phyloP scores from a whole-genome alignment of 1,140 invertebrate genomes.

The Mizuhopecten yessoensis region DNA sequence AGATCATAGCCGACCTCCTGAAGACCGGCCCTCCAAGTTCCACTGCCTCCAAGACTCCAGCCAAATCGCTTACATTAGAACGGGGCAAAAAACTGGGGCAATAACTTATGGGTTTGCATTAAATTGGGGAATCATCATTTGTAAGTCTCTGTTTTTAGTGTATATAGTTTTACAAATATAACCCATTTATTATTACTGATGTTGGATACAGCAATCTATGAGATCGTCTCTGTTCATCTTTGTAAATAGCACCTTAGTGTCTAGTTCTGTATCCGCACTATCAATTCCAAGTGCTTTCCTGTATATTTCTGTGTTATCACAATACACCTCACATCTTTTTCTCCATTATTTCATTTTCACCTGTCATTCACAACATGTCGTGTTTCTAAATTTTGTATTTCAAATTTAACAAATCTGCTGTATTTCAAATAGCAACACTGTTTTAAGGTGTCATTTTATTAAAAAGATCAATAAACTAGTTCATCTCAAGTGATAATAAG shows the following conservation, averaged over 20 bases:
- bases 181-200: neutral
- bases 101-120: neutral
- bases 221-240: neutral
- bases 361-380: too few relatives aligned
- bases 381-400: too few relatives aligned
- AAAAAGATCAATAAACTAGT: too few relatives aligned
- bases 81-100: neutral
- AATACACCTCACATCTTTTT: neutral
- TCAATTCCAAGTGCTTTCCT: neutral
- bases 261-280: neutral
- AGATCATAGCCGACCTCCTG: conserved; percentile 70
- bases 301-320: neutral
- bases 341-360: neutral
- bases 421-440: too few relatives aligned
- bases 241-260: neutral
- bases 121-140: conserved; percentile 10
- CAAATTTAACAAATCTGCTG: too few relatives aligned
- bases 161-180: conserved; percentile 21
- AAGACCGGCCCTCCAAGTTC: conserved; percentile 58
- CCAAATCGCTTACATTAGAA: neutral
- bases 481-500: too few relatives aligned
- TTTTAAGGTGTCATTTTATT: too few relatives aligned
- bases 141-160: neutral
- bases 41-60: conserved; percentile 30
- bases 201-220: neutral